phyloP scores from a whole-genome alignment of 2,113 vertebrate species.

The Marmota flaviventris region DNA sequence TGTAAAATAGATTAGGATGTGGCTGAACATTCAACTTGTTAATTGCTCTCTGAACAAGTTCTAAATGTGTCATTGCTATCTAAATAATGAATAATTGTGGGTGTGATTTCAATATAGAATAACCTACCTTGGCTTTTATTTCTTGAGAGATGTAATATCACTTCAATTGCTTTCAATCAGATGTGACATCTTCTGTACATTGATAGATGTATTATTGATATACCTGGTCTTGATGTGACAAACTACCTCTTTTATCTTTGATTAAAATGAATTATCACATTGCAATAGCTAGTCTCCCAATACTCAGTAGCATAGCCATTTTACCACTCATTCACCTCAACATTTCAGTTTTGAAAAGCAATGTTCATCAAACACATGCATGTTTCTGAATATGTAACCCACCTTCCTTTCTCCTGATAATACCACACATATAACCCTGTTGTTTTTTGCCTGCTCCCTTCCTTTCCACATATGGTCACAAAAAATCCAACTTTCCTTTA shows the following conservation, averaged over 20 bases:
- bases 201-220: conserved; percentile 41
- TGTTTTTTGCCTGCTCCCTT: neutral
- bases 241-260: conserved; percentile 56
- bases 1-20: conserved; percentile 33
- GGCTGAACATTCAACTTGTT: conserved; percentile 30
- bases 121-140: conserved; percentile 61
- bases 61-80: conserved; percentile 50
- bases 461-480: neutral
- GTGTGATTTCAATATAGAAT: conserved; percentile 51
- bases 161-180: conserved; percentile 34
- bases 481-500: neutral
- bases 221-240: conserved; percentile 16
- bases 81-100: conserved; percentile 66
- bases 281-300: neutral
- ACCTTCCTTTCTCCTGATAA: neutral
- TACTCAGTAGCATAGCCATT: neutral
- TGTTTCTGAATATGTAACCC: neutral
- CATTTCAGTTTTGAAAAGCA: neutral
- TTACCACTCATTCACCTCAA: neutral
- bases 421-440: neutral
- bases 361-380: neutral
- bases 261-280: conserved; percentile 56
- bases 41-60: conserved; percentile 61
- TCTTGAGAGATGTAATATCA: neutral
- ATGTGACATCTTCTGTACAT: conserved; percentile 30